phyloP scores from a whole-genome alignment of 2,113 vertebrate species.

The Prunella fulvescens region DNA sequence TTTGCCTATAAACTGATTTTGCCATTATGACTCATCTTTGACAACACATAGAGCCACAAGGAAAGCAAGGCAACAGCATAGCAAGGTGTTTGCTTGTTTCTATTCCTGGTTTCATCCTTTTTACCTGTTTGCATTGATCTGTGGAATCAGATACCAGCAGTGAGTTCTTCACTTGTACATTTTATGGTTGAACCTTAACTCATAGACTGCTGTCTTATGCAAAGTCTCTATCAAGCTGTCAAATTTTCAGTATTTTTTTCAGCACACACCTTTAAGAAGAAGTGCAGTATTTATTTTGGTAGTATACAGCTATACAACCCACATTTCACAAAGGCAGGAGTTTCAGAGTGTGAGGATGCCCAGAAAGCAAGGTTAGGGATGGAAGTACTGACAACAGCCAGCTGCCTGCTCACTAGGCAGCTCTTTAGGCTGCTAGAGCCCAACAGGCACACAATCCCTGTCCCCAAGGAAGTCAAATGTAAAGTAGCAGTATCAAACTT shows the following conservation, averaged over 20 bases:
- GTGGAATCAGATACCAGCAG: background rate
- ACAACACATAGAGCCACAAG: background rate
- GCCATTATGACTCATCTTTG: background rate
- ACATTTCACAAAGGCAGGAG: background rate
- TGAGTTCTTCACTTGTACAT: background rate
- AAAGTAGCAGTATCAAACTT: background rate
- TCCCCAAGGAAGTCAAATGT: background rate
- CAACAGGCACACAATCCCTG: background rate
- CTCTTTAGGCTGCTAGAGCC: background rate
- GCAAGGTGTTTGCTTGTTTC: background rate
- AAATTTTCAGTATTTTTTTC: background rate
- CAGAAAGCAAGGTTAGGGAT: background rate
- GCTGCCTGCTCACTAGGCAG: background rate
- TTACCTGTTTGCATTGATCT: background rate
- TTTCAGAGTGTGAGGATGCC: background rate
- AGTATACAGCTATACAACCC: background rate
- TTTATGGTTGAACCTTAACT: background rate
- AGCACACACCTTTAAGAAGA: background rate
- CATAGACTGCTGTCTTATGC: background rate
- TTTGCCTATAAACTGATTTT: background rate
- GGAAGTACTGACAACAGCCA: background rate
- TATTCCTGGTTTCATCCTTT: background rate
- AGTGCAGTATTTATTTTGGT: background rate
- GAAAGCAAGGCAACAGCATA: background rate
- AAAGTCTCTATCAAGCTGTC: background rate